phyloP scores from a whole-genome alignment of 2,797 vertebrate species.

The Coreius guichenoti region DNA sequence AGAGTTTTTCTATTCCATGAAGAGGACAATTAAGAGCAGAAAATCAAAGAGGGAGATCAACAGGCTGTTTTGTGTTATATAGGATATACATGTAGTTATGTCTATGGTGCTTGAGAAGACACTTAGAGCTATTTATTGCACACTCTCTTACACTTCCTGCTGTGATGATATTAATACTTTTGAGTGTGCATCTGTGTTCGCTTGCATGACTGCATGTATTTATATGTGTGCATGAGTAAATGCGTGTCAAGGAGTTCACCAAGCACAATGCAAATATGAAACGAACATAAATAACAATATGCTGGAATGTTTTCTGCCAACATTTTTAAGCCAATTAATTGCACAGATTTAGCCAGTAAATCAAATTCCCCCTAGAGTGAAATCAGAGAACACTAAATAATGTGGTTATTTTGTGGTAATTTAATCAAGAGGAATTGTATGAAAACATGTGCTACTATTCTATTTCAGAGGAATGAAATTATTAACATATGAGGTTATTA shows the following conservation, averaged over 20 bases:
- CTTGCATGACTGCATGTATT: not conserved
- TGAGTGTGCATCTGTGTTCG: conserved; percentile 6
- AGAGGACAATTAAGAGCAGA: conserved; percentile 36
- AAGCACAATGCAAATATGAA: conserved; percentile 17
- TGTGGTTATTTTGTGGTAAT: conserved; percentile 21
- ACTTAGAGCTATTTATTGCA: not conserved
- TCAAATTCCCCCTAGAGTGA: conserved; percentile 33
- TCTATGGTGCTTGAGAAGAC: conserved; percentile 3
- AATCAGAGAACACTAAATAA: conserved; percentile 20
- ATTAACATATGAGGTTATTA: conserved; percentile 23
- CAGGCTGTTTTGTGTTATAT: not conserved
- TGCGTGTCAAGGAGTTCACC: not conserved
- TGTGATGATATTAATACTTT: conserved; percentile 30
- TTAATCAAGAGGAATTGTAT: not conserved
- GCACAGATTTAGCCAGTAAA: conserved; percentile 38
- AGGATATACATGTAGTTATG: conserved; percentile 6
- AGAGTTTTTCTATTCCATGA: conserved; percentile 52
- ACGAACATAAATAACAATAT: not conserved
- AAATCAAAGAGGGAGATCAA: conserved; percentile 31
- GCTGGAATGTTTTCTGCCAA: not conserved
- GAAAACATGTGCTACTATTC: conserved; percentile 14
- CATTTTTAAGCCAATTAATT: conserved; percentile 30
- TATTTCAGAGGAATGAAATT: conserved; percentile 36
- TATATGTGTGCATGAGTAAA: not conserved
- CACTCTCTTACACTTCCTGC: conserved; percentile 31